Evolutionary conservation across 2,113 vertebrate genomes (phyloP), one percentile per base, ranked within the genome.

Genomic region (Leptobrachium ailaonicum): DNA sequence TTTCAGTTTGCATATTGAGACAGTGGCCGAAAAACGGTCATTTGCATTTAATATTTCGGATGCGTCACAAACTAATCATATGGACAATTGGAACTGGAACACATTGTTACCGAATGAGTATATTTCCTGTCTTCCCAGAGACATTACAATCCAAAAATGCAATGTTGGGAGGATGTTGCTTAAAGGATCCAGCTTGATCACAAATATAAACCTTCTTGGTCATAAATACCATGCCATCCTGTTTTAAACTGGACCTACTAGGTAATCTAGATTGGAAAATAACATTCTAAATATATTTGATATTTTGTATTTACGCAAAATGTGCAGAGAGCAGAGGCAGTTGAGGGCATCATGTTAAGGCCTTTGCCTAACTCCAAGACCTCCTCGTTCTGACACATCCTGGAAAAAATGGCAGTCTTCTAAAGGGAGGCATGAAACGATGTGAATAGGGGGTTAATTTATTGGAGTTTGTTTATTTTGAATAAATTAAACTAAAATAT

Each of bases 401-500:
- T 62, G 56, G n/a, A 5, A 43, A 20, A 32, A 32, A 32, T 32
- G 11, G 64, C 41, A 20, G 76, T 11, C 14, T 66, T 71, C 63
- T n/a, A 40, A 9, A 64, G 54, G 56, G 41, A 60, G 11, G 62
- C 56, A 41, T 14, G 47, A 53, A 32, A 56, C 6, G 50, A 66
- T 73, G 12, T 53, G 40, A 41, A 45, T 62, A 58, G 63, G 78
- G 72, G 63, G 42, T 67, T 80, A 12, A 80, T 73, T 73, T 73
- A 69, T 75, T 81, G 79, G 79, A 69, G 71, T 75, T 75, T 81
- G 64, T 60, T 20, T 81, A 75, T 41, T 62, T 69, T 54, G 45
- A 45, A 32, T 74, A 73, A 74, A 74, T 69, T 75, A 69, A 75
- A 81, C 56, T 60, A 12, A 60, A 60, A 60, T 14, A 60, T 12